These are phyloP conservation scores for Boulengerochromis microlepis DNA, from an alignment of 2,113 vertebrate genomes.

Conservation along the genomic window DNA sequence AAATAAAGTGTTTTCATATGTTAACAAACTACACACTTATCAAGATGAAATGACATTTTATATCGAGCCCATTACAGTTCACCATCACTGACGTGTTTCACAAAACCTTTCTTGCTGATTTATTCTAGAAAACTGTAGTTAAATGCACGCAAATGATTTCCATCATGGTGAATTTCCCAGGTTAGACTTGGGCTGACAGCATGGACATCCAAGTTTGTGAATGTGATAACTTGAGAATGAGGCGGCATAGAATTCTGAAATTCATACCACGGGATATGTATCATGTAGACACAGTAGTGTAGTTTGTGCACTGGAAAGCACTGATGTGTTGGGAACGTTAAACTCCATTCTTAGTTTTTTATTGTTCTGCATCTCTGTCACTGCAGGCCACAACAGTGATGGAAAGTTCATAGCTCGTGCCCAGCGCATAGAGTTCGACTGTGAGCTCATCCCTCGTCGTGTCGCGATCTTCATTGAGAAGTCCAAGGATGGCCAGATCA, in stretches of 20 bases:
- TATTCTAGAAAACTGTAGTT: background rate
- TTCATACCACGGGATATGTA: background rate
- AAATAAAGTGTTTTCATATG: background rate
- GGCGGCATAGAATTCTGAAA: background rate
- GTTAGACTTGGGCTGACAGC: background rate
- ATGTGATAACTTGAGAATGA: background rate
- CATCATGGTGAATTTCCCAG: background rate
- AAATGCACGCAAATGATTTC: background rate
- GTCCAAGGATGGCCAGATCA: slow-evolving; percentile 91
- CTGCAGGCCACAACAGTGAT: slow-evolving; percentile 89
- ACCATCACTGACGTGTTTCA: background rate
- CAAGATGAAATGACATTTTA: background rate
- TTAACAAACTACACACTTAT: background rate
- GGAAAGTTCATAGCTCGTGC: slow-evolving; percentile 96
- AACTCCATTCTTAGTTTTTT: background rate
- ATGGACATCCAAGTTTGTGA: background rate
- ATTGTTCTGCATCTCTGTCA: background rate
- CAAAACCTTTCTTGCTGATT: background rate
- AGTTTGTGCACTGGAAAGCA: background rate
- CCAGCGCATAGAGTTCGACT: slow-evolving; percentile 95
- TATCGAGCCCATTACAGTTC: background rate
- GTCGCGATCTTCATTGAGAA: slow-evolving; percentile 96
- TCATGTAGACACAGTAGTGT: background rate
- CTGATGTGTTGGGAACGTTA: background rate
- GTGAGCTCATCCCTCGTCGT: slow-evolving; percentile 87